Evolutionary conservation across 35 echinoderm and acorn worm species (phyloP), one percentile per base, ranked within the genome.

Genomic region (Apostichopus parvimensis): DNA sequence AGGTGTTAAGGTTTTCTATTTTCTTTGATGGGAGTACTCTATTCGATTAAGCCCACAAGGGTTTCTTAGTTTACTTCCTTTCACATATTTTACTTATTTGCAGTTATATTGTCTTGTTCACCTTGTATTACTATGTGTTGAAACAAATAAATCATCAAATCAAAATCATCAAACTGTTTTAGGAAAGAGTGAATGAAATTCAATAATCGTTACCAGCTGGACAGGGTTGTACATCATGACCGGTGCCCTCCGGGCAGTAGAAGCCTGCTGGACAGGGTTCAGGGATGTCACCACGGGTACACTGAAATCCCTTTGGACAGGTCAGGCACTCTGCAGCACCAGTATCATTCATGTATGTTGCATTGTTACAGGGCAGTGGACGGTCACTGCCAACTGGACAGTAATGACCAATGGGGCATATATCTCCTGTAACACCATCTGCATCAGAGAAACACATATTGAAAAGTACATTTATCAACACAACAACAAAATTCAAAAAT

Each of bases 321-420:
- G 54, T 73, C 65, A 98, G 77, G 61, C 97, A 98, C 52, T 94
- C 97, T 2, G 87, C 91, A 2, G 97, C 97, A 9, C 94, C 94
- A n/a, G 97, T 98, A 70, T 93, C 91, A 79, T 98, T 98, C 97
- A 98, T 98, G 93, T 98, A 98, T 61, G 97, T 98, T n/a, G 94
- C 94, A 53, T 98, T 98, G 91, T 94, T 93, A 83, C 97, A 98
- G 17, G 94, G 97, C 23, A 98, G 82, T 57, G 95, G 97, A 25
- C 91, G 87, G 91, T 94, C 93, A 71, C 53, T 98, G 77, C 97
- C 97, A 8, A 60, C 59, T 68, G 97, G 94, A 89, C 97, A 98
- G 92, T 98, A 96, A 82, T 98, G 97, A 88, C 97, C 95, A 15
- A 98, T 91, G 4, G 97, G 97, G 75, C 97, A 98, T 54, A 98